A percentile compares a stretch with the other conserved stretches of the same genome.
Conservation (phyloP, 2,888 invertebrate genomes). For the Neoscelio sp. region DNA sequence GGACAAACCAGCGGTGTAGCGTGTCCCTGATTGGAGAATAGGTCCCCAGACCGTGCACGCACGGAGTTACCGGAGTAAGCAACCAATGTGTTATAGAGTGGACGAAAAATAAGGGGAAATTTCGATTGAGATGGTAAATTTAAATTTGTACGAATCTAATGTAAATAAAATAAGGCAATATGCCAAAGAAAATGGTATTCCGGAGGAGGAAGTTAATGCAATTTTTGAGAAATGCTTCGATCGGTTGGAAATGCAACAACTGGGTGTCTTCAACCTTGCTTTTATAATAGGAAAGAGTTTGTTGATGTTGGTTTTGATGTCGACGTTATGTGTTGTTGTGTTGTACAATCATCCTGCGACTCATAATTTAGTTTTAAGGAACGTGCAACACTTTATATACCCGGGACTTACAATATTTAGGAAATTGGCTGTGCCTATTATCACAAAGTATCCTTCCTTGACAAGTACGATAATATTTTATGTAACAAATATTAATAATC, state of each 20-base stretch:
- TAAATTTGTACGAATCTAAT: slow-evolving; percentile 76
- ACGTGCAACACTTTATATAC: slow-evolving; percentile 92
- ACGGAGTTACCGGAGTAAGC: too few species aligned
- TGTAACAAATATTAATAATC: slow-evolving; percentile 17
- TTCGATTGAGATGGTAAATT: slow-evolving; percentile 62
- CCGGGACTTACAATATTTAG: slow-evolving; percentile 90
- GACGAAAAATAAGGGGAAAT: neutral
- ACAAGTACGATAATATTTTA: slow-evolving; percentile 84
- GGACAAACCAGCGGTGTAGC: too few species aligned
- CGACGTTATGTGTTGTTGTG: slow-evolving; percentile 82
- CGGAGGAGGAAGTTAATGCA: slow-evolving; percentile 86
- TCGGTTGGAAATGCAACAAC: slow-evolving; percentile 79
- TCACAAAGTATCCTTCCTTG: slow-evolving; percentile 89
- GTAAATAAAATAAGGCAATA: slow-evolving; percentile 85
- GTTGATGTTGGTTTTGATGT: slow-evolving; percentile 76
- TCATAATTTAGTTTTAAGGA: slow-evolving; percentile 87
- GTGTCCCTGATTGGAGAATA: too few species aligned
- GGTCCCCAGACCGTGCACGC: too few species aligned
- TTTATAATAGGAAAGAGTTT: slow-evolving; percentile 68
- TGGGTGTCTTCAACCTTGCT: slow-evolving; percentile 57
- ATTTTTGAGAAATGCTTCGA: slow-evolving; percentile 86
- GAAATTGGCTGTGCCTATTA: slow-evolving; percentile 90
- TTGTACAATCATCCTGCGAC: slow-evolving; percentile 86
- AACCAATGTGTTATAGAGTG: slow-evolving; percentile 16
- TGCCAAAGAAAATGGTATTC: slow-evolving; percentile 86